Base-by-base conservation (phyloP, 2,797 vertebrate species). In the Neostethus bicornis region DNA sequence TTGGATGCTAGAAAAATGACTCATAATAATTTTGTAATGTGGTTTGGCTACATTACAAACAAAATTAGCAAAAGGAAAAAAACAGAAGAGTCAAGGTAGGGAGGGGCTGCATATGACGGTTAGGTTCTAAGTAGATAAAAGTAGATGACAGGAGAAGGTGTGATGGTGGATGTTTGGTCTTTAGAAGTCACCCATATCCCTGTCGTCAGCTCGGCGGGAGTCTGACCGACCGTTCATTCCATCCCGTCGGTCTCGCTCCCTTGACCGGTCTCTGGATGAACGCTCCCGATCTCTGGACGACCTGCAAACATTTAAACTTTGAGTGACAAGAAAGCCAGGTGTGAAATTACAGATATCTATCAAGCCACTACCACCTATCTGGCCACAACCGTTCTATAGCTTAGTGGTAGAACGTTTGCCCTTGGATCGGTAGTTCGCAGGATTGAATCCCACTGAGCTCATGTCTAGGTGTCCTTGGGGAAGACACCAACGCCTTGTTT, bases 131-230 rank as follows among this genome's bases (percentile, higher is more conserved):
- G 69, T 62, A 55, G 66, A 85, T 61, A 72, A 45, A 78, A 29
- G 5, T 42, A 84, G 65, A 74, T 62, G 12, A 62, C 58, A 63
- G 75, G 73, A 52, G 61, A 66, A 55, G 42, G 62, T 62, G 75
- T 51, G 76, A 61, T 63, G 44, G 75, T 43, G 48, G 77, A 69
- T 37, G 57, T 61, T 64, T 53, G 69, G 74, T 83, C 85, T 80
- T 98, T 88, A 98, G 90, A 95, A 93, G 89, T 97, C 96, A 48
- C 95, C 94, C 34, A 92, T 89, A 80, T 97, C 95, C 90, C 95
- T 92, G 86, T 96, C 95, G 48, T 95, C 95, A 14, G 88, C 92
- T 61, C 93, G 91, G 79, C 93, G 92, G 28, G 91, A 90, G 66
- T 93, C 90, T 3, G 92, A 86, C 88, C 94, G 92, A 72, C 96